These are phyloP conservation scores for Acanthosepion lycidas DNA, from an alignment of 2,888 invertebrate species.

Conservation along the genomic window DNA sequence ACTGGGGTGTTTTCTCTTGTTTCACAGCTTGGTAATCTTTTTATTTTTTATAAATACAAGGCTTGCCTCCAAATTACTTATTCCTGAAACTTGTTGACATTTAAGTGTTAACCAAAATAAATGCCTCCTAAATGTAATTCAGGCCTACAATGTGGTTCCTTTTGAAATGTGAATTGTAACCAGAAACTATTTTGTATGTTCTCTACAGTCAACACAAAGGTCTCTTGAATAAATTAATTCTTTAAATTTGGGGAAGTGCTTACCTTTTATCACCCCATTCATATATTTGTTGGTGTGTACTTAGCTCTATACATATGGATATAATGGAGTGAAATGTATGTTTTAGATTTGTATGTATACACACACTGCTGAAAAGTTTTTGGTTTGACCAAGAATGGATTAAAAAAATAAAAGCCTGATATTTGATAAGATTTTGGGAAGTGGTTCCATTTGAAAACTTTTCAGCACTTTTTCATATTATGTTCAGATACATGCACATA, in stretches of 20 bases:
- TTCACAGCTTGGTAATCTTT: background rate
- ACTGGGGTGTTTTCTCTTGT: background rate
- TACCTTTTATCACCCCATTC: background rate
- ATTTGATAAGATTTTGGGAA: no score
- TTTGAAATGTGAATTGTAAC: slow-evolving; percentile 24
- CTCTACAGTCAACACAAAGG: background rate
- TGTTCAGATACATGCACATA: no score
- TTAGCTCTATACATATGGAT: background rate
- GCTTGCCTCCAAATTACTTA: background rate
- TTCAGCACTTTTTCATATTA: no score
- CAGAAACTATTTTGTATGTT: background rate
- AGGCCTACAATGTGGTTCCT: background rate
- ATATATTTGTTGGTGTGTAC: background rate
- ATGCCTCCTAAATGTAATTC: slow-evolving; percentile 8
- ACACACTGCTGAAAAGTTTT: no score
- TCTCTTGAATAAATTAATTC: background rate
- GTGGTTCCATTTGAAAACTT: no score
- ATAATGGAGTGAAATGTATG: background rate
- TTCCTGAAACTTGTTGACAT: background rate
- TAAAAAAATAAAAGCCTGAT: no score
- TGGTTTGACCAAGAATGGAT: no score
- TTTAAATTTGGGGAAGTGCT: background rate
- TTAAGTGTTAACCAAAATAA: slow-evolving; percentile 17
- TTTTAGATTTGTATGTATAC: background rate
- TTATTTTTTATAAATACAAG: background rate